These are phyloP conservation scores for Agrotis exclamationis DNA, from an alignment of 2,888 invertebrate genomes.

Conservation along the genomic window DNA sequence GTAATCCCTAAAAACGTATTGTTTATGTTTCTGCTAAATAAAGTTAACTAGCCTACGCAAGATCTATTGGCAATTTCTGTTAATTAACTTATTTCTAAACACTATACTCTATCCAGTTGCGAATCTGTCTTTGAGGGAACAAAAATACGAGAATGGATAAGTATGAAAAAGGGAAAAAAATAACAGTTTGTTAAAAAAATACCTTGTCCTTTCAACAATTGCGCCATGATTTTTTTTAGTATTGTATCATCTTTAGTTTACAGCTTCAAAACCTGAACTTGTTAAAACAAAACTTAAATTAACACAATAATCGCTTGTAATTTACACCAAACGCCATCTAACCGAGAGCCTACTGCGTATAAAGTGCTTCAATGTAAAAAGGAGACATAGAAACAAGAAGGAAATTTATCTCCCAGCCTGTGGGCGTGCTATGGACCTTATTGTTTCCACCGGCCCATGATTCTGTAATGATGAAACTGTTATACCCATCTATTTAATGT, in stretches of 20 bases:
- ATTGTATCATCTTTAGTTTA: too few relatives aligned
- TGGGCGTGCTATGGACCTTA: conserved; percentile 77
- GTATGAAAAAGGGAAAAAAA: too few relatives aligned
- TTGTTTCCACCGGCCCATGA: conserved; percentile 68
- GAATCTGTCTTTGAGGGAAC: too few relatives aligned
- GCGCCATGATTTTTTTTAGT: too few relatives aligned
- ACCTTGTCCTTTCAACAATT: too few relatives aligned
- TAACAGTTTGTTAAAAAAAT: too few relatives aligned
- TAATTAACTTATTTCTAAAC: too few relatives aligned
- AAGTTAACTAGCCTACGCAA: not conserved
- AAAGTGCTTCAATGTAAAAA: conserved; percentile 87
- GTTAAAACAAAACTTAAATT: not conserved
- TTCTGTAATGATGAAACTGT: conserved; percentile 56
- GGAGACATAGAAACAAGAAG: conserved; percentile 87
- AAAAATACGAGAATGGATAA: too few relatives aligned
- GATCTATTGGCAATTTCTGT: too few relatives aligned
- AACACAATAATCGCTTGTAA: conserved; percentile 27
- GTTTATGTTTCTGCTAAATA: not conserved
- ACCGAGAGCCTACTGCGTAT: conserved; percentile 87
- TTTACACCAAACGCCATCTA: conserved; percentile 71
- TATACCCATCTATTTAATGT: conserved; percentile 36
- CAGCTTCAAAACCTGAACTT: too few relatives aligned
- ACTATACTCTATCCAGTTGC: too few relatives aligned
- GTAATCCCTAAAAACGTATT: not conserved
- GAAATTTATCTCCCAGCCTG: conserved; percentile 84